Evolutionary conservation across 1,140 invertebrate genomes (phyloP).

Genomic region (Leucophenga varia): DNA sequence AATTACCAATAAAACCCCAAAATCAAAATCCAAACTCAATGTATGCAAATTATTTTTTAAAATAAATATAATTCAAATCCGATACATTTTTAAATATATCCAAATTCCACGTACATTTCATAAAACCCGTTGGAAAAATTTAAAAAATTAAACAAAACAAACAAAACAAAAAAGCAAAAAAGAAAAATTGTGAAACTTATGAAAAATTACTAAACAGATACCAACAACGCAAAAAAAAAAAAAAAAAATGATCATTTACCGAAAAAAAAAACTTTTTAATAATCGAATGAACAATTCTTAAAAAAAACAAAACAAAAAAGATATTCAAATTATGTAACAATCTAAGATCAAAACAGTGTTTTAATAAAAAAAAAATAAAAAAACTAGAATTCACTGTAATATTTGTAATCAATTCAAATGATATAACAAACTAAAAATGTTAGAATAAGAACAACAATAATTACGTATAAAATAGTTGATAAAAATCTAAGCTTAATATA

Average conservation of each 20-base stretch:
- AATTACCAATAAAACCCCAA: conserved; percentile 18
- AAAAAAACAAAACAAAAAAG: no score
- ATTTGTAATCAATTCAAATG: no score
- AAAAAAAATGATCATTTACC: conserved; percentile 7
- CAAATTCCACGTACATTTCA: no score
- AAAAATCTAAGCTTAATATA: conserved; percentile 32
- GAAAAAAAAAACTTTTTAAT: conserved; percentile 4
- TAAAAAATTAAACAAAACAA: conserved; percentile 15
- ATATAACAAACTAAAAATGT: conserved; percentile 27
- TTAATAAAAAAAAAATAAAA: no score
- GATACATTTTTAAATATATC: not conserved
- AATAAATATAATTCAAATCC: not conserved
- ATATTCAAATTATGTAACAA: no score
- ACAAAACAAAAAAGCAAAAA: conserved; percentile 11
- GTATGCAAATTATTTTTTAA: not conserved
- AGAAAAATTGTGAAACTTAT: conserved; percentile 1
- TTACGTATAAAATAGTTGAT: conserved; percentile 41
- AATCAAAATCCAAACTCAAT: conserved; percentile 1
- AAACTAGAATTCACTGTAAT: no score
- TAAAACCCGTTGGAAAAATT: conserved; percentile 22
- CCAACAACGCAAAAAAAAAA: conserved; percentile 25
- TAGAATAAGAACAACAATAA: conserved; percentile 44
- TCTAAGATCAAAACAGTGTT: no score
- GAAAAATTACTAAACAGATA: not conserved
- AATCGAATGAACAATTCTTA: no score